phyloP scores from a whole-genome alignment of 2,113 vertebrate genomes.

The Vombatus ursinus region DNA sequence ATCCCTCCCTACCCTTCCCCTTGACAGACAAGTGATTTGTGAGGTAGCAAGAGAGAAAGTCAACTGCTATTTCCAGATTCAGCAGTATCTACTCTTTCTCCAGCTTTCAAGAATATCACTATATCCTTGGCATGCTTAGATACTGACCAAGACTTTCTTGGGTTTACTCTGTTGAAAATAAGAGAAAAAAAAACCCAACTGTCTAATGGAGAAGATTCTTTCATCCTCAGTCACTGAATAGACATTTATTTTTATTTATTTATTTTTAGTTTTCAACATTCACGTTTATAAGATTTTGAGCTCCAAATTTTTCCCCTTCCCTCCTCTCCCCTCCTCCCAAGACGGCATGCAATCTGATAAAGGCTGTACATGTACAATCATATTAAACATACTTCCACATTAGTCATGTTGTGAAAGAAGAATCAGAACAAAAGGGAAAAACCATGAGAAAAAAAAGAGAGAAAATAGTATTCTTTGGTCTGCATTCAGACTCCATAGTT shows the following conservation, averaged over 20 bases:
- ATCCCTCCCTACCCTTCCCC: background rate
- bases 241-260: background rate
- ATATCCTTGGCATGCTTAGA: background rate
- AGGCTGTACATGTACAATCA: too few relatives aligned
- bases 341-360: too few relatives aligned
- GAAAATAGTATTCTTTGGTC: too few relatives aligned
- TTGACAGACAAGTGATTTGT: background rate
- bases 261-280: too few relatives aligned
- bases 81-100: background rate
- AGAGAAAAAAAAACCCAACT: background rate
- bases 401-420: too few relatives aligned
- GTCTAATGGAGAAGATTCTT: background rate
- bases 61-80: background rate
- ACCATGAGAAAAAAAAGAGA: too few relatives aligned
- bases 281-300: too few relatives aligned
- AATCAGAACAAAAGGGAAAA: too few relatives aligned
- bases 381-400: too few relatives aligned
- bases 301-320: too few relatives aligned
- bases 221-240: background rate
- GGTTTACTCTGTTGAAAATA: background rate
- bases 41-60: background rate
- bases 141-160: background rate
- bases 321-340: too few relatives aligned
- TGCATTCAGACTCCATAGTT: too few relatives aligned
- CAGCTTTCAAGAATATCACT: background rate